Evolutionary conservation across 2,888 invertebrate genomes (phyloP), one percentile per base, ranked within the genome.

Genomic region (Lochmaea crataegi): DNA sequence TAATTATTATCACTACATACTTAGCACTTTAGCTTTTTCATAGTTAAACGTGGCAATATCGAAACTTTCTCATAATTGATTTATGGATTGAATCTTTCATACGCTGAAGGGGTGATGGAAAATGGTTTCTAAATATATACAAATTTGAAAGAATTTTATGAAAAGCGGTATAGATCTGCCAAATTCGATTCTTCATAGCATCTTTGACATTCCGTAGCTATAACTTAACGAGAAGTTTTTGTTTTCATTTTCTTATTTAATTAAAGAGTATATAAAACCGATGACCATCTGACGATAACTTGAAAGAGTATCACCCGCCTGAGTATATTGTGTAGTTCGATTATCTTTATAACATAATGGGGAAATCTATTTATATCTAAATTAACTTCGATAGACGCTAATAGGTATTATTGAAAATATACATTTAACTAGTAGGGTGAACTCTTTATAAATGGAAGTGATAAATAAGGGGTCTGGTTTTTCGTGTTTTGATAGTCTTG

Each of bases 301-400:
- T 38, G 4, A 16, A 56, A 56, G n/a, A 56, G 9, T 56, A 56
- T 56, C 56, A n/a, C 2, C 56, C 56, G 18, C 11, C 18, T 22
- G 22, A 56, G 56, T 56, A 22, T 11, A 56, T 56, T 56, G 18
- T 56, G 11, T 22, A 11, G 58, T 58, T 58, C 32, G 26, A 26
- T 58, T 58, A 56, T 56, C 58, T 32, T 58, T 58, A 58, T 58
- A 18, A 32, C n/a, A 26, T 58, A n/a, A 58, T 38, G 14, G 32
- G 32, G 22, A 22, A 32, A 26, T 58, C 58, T 58, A 58, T 32
- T 58, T 58, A 38, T 58, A 58, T 58, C 58, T 58, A 32, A 58
- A 58, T 58, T 58, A 58, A 58, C 32, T 22, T n/a, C 26, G 26
- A 58, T 58, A 32, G 58, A 26, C 22, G 11, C 32, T 58, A 58